Evolutionary conservation across 2,113 vertebrate genomes (phyloP).

Genomic region (Perognathus longimembris): DNA sequence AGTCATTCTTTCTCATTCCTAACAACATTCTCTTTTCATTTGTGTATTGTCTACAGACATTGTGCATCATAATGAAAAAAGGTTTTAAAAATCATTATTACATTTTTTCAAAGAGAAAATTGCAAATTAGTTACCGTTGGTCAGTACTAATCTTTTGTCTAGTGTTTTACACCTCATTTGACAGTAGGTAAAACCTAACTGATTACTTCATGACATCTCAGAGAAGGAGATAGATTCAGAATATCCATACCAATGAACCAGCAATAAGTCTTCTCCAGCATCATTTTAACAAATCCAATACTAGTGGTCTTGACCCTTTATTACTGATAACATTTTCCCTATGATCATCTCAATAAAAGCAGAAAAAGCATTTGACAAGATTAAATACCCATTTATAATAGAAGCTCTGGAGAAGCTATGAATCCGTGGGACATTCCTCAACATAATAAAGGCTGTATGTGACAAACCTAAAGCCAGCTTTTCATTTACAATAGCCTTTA

Average conservation of each 20-base stretch:
- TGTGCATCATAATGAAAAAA: not conserved
- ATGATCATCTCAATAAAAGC: no score
- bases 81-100: not conserved
- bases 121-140: not conserved
- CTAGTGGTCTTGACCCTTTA: not conserved
- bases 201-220: conserved; percentile 9
- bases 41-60: not conserved
- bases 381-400: no score
- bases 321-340: not conserved
- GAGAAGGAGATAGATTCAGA: not conserved
- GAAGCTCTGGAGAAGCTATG: no score
- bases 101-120: not conserved
- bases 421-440: no score
- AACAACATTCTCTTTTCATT: not conserved
- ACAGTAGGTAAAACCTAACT: not conserved
- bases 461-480: no score
- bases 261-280: not conserved
- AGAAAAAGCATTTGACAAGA: no score
- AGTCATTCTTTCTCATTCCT: not conserved
- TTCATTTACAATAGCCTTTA: no score
- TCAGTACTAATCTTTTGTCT: not conserved
- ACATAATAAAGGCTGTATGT: no score
- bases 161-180: conserved; percentile 18
- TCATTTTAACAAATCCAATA: not conserved
- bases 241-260: not conserved